Conservation (phyloP, 2,888 invertebrate genomes). For the Synergus umbraculus region DNA sequence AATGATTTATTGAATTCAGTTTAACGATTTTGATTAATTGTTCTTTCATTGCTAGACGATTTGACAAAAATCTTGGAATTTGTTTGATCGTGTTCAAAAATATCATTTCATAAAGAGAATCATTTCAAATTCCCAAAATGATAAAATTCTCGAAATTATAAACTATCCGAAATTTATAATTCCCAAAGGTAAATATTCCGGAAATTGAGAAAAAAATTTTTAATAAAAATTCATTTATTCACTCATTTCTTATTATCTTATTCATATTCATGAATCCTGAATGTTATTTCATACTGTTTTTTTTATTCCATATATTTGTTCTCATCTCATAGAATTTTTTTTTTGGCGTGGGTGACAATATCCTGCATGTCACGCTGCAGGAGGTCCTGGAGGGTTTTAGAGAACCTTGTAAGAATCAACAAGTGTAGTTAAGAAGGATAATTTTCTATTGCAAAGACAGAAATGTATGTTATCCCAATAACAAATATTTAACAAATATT, state of each 20-base stretch:
- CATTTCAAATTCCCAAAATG: too few species aligned
- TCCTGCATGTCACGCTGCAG: constrained; percentile 54
- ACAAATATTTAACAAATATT: too few species aligned
- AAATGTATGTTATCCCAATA: too few species aligned
- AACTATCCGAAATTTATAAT: too few species aligned
- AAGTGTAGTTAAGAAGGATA: neutral
- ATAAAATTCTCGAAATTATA: too few species aligned
- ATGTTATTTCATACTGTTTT: constrained; percentile 45
- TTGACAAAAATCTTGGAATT: neutral
- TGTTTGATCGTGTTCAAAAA: neutral
- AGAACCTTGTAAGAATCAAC: neutral
- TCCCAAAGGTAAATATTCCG: too few species aligned
- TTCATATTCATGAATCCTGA: constrained; percentile 49
- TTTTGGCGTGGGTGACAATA: constrained; percentile 49
- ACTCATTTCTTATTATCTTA: constrained; percentile 40
- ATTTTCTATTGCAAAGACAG: neutral
- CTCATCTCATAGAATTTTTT: constrained; percentile 29
- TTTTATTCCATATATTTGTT: constrained; percentile 39
- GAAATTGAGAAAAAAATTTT: neutral
- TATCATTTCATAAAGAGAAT: neutral
- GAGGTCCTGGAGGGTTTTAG: constrained; percentile 46
- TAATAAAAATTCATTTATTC: neutral
- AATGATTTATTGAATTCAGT: constrained; percentile 8
- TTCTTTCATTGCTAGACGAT: neutral
- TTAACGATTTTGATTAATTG: neutral